Evolutionary conservation across 2,797 vertebrate genomes (phyloP).

Genomic region (Amphiprion clarkii): DNA sequence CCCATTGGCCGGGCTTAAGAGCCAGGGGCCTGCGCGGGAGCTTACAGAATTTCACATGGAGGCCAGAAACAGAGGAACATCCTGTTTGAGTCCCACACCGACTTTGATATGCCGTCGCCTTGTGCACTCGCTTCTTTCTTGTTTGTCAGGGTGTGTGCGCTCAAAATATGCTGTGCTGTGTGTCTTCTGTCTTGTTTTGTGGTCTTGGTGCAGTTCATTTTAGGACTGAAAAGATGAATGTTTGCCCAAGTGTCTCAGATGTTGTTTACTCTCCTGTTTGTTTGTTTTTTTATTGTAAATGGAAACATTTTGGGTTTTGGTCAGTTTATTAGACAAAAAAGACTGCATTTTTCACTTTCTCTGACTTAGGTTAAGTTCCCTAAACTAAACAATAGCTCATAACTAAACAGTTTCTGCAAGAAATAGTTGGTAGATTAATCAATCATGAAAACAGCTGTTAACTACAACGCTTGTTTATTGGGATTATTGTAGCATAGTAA

Average conservation of each 20-base stretch:
- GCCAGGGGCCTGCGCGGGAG: conserved; percentile 77
- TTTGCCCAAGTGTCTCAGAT: background rate
- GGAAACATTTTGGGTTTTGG: background rate
- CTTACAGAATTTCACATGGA: conserved; percentile 84
- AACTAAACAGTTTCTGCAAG: too few relatives aligned
- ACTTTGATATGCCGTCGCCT: conserved; percentile 77
- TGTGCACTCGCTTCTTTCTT: conserved; percentile 56
- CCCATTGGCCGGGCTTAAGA: conserved; percentile 78
- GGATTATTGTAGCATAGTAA: background rate
- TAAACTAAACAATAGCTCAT: too few relatives aligned
- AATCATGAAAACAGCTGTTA: too few relatives aligned
- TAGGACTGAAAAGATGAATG: background rate
- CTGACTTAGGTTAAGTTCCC: too few relatives aligned
- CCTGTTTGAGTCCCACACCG: conserved; percentile 80
- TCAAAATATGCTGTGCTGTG: conserved; percentile 14
- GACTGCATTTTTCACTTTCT: too few relatives aligned
- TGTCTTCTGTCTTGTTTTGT: conserved; percentile 25
- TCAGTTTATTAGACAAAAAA: background rate
- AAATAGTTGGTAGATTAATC: too few relatives aligned
- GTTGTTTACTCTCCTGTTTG: background rate
- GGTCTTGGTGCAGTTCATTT: too few relatives aligned
- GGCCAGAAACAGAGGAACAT: conserved; percentile 86
- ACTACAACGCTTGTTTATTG: background rate
- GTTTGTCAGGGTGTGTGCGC: conserved; percentile 56
- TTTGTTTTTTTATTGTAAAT: background rate